Evolutionary conservation across 2,113 vertebrate genomes (phyloP).

Genomic region (Ophthalmolycus amberensis): DNA sequence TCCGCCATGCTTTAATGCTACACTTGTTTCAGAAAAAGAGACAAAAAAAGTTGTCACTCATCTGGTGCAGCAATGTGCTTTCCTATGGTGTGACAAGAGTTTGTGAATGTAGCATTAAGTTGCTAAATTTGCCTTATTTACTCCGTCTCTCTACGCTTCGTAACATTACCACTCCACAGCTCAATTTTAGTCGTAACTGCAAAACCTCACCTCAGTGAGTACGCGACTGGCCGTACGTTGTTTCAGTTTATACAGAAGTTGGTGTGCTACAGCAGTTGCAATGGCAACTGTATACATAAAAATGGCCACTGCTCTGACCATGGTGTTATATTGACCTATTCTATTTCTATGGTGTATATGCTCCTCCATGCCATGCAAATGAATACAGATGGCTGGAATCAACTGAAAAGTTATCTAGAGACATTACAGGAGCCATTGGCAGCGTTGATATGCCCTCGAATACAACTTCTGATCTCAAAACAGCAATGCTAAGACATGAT

Average conservation of each 20-base stretch:
- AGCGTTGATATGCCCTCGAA: neutral
- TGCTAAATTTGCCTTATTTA: neutral
- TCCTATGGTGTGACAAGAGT: neutral
- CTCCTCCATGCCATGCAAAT: neutral
- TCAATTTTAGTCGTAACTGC: too few species aligned
- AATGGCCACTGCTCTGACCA: too few species aligned
- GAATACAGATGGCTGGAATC: neutral
- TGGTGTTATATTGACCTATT: too few species aligned
- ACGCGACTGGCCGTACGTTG: too few species aligned
- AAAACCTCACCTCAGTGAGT: too few species aligned
- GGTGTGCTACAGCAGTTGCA: too few species aligned
- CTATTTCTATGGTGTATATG: neutral
- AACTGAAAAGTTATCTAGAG: neutral
- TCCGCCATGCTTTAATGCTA: too few species aligned
- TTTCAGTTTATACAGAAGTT: too few species aligned
- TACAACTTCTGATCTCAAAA: neutral
- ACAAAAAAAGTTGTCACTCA: neutral
- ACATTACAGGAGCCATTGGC: neutral
- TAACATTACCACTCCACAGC: too few species aligned
- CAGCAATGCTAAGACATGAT: neutral
- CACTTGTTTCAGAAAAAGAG: too few species aligned
- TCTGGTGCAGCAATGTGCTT: neutral
- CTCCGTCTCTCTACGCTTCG: too few species aligned
- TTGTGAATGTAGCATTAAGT: neutral
- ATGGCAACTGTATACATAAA: too few species aligned